A percentile compares a stretch with the other conserved stretches of the same genome.
Evolutionary conservation across 2,797 vertebrate species (phyloP).

Genomic region (Scleropages formosus): DNA sequence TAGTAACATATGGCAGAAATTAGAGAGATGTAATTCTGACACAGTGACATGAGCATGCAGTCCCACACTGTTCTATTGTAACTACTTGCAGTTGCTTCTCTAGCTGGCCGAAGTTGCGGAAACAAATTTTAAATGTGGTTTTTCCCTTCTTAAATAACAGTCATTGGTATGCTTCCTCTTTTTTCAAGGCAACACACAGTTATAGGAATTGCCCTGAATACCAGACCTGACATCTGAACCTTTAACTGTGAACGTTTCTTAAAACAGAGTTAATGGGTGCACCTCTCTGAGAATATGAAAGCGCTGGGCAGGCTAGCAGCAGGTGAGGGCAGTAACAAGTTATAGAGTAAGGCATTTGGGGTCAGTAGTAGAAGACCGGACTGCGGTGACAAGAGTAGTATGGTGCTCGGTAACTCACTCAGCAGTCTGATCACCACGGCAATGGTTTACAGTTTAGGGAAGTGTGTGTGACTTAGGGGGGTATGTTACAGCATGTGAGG

Average conservation of each 20-base stretch:
- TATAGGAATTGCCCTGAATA: conserved; percentile 55
- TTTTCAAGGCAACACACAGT: conserved; percentile 55
- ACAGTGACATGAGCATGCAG: conserved; percentile 65
- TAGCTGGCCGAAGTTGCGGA: conserved; percentile 69
- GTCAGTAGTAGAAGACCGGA: too few species aligned
- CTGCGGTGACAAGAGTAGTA: too few species aligned
- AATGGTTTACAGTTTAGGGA: neutral
- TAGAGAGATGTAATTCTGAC: conserved; percentile 67
- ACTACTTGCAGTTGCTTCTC: conserved; percentile 64
- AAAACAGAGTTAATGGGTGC: neutral
- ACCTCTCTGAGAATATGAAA: neutral
- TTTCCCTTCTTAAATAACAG: conserved; percentile 72
- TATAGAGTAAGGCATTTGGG: neutral
- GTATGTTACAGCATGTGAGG: neutral
- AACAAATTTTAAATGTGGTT: conserved; percentile 74
- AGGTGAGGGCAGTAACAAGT: neutral
- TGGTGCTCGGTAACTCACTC: too few species aligned
- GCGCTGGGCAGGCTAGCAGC: neutral
- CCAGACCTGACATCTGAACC: neutral
- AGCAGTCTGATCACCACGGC: neutral
- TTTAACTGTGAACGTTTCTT: conserved; percentile 40
- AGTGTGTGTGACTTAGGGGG: neutral
- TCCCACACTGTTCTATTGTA: conserved; percentile 60
- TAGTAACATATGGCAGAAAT: conserved; percentile 65
- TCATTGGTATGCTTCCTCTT: conserved; percentile 59